phyloP scores from a whole-genome alignment of 2,113 vertebrate genomes.

The Forbesichthys papilliferus region DNA sequence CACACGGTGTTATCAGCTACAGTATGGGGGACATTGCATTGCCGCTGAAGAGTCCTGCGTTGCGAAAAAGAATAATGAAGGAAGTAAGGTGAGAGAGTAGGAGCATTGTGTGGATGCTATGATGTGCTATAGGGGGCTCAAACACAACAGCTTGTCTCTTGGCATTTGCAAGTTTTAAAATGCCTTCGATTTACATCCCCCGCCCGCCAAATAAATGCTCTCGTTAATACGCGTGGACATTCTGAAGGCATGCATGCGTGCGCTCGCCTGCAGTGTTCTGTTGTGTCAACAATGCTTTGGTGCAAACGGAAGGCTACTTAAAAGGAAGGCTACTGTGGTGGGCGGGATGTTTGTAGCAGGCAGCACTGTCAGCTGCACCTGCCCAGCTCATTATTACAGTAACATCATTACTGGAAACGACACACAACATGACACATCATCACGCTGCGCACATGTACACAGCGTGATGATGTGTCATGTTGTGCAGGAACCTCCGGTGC shows the following conservation, averaged over 20 bases:
- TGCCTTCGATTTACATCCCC: slow-evolving; percentile 54
- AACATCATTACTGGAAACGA: slow-evolving; percentile 49
- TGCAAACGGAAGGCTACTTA: slow-evolving; percentile 45
- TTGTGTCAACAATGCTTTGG: slow-evolving; percentile 60
- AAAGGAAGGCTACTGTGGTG: not conserved
- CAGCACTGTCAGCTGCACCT: slow-evolving; percentile 38
- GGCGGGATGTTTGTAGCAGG: slow-evolving; percentile 11
- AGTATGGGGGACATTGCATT: slow-evolving; percentile 43
- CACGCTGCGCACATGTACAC: not conserved
- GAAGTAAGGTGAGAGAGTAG: slow-evolving; percentile 55
- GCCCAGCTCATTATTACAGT: slow-evolving; percentile 17
- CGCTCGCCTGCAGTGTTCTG: slow-evolving; percentile 38
- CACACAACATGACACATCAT: slow-evolving; percentile 32
- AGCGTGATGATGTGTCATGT: no score
- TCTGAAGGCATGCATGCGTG: slow-evolving; percentile 11
- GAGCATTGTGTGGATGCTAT: slow-evolving; percentile 54
- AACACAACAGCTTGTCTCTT: slow-evolving; percentile 52
- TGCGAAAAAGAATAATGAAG: slow-evolving; percentile 53
- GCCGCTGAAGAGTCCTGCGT: slow-evolving; percentile 30
- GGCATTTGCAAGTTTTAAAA: slow-evolving; percentile 65
- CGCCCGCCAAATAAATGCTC: slow-evolving; percentile 63
- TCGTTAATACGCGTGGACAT: slow-evolving; percentile 70
- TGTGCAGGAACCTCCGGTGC: no score
- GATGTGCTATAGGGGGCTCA: slow-evolving; percentile 47
- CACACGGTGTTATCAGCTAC: slow-evolving; percentile 20